These are phyloP conservation scores for Malthinus flaveolus DNA, from an alignment of 2,888 invertebrate genomes.

Conservation along the genomic window DNA sequence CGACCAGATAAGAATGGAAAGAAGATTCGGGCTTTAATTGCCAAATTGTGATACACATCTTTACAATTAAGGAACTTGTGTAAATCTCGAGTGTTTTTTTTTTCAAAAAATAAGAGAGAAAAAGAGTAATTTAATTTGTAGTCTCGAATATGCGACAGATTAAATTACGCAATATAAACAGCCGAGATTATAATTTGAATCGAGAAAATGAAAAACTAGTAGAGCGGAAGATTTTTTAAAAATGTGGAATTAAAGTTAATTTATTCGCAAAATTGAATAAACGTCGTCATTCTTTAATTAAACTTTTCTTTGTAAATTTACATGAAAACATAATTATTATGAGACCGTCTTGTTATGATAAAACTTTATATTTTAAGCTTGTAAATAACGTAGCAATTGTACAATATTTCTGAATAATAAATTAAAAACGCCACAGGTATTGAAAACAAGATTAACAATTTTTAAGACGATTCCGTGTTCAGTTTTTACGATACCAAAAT, in stretches of 20 bases:
- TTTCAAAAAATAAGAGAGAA: slow-evolving; percentile 16
- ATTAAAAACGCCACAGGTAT: no score
- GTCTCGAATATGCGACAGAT: slow-evolving; percentile 16
- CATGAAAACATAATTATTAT: slow-evolving; percentile 1
- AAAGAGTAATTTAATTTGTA: slow-evolving; percentile 40
- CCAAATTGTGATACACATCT: slow-evolving; percentile 46
- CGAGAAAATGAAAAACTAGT: slow-evolving; percentile 6
- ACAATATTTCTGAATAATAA: no score
- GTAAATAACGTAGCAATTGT: no score
- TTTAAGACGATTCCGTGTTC: no score
- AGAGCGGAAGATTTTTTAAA: slow-evolving; percentile 1
- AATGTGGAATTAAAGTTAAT: slow-evolving; percentile 4
- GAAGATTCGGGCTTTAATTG: slow-evolving; percentile 48
- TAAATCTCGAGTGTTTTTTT: slow-evolving; percentile 42
- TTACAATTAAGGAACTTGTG: slow-evolving; percentile 47
- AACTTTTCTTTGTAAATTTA: not conserved
- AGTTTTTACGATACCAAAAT: no score
- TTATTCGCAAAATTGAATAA: slow-evolving; percentile 4
- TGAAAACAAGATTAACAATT: no score
- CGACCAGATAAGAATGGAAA: slow-evolving; percentile 42
- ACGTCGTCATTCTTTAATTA: not conserved
- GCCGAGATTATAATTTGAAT: slow-evolving; percentile 6
- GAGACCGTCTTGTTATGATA: not conserved
- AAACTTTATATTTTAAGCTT: no score
- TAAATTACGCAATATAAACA: slow-evolving; percentile 24